Percentiles rank a stretch among this genome's conserved stretches.
These are phyloP conservation scores for Caenorhabditis remanei DNA, from an alignment of 1,140 invertebrate genomes.

Conservation along the genomic window DNA sequence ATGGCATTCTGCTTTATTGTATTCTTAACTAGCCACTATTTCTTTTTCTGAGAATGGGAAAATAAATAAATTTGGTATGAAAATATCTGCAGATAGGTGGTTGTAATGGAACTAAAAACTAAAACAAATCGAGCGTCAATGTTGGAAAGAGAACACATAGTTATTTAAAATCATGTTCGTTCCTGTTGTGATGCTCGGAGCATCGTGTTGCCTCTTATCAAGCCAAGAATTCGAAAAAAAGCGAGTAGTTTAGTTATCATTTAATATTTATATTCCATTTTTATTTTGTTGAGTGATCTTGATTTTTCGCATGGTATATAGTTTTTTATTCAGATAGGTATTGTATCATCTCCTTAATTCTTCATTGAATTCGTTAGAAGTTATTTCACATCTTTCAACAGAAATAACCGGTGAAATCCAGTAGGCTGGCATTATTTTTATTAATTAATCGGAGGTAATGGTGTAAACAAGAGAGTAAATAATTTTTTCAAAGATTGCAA, in stretches of 20 bases:
- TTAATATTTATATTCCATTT: neutral
- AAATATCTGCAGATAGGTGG: neutral
- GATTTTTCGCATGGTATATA: neutral
- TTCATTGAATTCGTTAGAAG: too few relatives aligned
- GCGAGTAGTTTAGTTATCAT: neutral
- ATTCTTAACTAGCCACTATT: slow-evolving; percentile 12
- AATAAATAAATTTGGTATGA: neutral
- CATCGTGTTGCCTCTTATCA: neutral
- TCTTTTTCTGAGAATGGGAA: slow-evolving; percentile 32
- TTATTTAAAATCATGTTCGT: too few relatives aligned
- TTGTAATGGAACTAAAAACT: too few relatives aligned
- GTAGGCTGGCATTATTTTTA: too few relatives aligned
- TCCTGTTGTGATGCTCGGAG: too few relatives aligned
- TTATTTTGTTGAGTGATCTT: neutral
- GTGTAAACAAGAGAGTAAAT: too few relatives aligned
- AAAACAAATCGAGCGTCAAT: too few relatives aligned
- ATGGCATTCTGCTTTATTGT: neutral
- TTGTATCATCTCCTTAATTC: neutral
- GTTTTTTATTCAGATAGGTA: neutral
- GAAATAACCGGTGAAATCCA: too few relatives aligned
- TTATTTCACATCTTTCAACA: too few relatives aligned
- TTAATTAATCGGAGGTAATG: too few relatives aligned
- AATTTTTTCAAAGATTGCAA: too few relatives aligned
- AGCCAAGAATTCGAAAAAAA: neutral
- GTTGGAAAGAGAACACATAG: too few relatives aligned